Evolutionary conservation across 2,113 vertebrate species (phyloP).

Genomic region (Paracanthobrama guichenoti): DNA sequence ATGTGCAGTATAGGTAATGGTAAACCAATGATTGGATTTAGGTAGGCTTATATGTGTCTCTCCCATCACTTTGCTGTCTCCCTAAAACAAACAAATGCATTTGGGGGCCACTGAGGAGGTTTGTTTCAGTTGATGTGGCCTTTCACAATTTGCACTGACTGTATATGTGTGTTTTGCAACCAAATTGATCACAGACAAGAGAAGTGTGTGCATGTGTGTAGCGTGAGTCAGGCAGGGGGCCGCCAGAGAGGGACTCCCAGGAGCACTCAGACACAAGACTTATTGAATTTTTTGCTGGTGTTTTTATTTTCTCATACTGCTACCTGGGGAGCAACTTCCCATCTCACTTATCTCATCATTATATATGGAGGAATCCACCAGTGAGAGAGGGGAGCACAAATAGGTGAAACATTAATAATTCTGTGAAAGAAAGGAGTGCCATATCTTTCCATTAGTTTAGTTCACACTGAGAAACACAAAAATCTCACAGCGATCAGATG

Average conservation of each 20-base stretch:
- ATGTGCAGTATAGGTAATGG: too few species aligned
- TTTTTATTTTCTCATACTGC: conserved; percentile 65
- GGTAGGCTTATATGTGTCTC: background rate
- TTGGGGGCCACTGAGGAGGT: background rate
- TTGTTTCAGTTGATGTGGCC: background rate
- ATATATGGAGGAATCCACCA: conserved; percentile 67
- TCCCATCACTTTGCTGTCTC: background rate
- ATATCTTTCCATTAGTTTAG: conserved; percentile 50
- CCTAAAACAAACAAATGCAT: background rate
- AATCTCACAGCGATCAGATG: background rate
- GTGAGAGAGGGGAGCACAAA: conserved; percentile 26
- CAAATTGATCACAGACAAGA: background rate
- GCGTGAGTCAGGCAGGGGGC: conserved; percentile 12
- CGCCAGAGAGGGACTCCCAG: conserved; percentile 59
- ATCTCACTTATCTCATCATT: conserved; percentile 72
- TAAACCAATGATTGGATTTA: too few species aligned
- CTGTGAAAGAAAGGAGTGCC: conserved; percentile 53
- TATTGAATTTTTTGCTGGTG: conserved; percentile 70
- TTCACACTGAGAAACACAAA: conserved; percentile 18
- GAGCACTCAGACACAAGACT: conserved; percentile 55
- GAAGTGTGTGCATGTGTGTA: background rate
- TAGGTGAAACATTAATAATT: conserved; percentile 18
- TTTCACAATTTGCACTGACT: background rate
- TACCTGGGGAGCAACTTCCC: conserved; percentile 61
- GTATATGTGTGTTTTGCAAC: background rate